Evolutionary conservation across 2,113 vertebrate genomes (phyloP).

Genomic region (Puffinus mauretanicus): DNA sequence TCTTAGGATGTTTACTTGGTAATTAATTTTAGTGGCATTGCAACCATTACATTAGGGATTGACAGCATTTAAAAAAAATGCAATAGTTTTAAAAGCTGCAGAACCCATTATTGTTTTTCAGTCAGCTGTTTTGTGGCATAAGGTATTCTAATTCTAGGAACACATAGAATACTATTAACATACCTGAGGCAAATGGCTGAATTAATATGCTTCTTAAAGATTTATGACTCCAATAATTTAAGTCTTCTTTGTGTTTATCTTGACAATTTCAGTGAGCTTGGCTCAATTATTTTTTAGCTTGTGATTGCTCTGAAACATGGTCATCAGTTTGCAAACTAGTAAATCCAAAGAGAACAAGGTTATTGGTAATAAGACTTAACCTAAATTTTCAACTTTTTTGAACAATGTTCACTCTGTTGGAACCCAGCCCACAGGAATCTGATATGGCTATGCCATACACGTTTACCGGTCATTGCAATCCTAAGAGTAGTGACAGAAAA

Average conservation of each 20-base stretch:
- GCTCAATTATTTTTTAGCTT: not conserved
- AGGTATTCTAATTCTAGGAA: not conserved
- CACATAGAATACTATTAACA: not conserved
- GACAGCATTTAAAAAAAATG: not conserved
- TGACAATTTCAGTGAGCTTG: not conserved
- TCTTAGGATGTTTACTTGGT: not conserved
- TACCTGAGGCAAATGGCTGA: not conserved
- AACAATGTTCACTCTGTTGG: not conserved
- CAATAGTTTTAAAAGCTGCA: not conserved
- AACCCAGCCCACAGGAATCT: not conserved
- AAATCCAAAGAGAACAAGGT: not conserved
- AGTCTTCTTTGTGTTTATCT: not conserved
- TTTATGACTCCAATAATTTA: not conserved
- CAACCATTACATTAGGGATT: not conserved
- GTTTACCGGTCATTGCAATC: not conserved
- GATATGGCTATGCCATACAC: not conserved
- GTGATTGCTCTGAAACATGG: not conserved
- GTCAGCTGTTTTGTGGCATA: not conserved
- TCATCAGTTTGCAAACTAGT: not conserved
- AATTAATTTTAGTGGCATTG: not conserved
- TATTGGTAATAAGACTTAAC: not conserved
- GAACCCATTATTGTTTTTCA: not conserved
- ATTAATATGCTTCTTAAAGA: not conserved
- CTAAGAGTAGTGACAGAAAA: not conserved
- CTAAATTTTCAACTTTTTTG: not conserved